Evolutionary conservation across 2,113 vertebrate species (phyloP).

Genomic region (Mellivora capensis): DNA sequence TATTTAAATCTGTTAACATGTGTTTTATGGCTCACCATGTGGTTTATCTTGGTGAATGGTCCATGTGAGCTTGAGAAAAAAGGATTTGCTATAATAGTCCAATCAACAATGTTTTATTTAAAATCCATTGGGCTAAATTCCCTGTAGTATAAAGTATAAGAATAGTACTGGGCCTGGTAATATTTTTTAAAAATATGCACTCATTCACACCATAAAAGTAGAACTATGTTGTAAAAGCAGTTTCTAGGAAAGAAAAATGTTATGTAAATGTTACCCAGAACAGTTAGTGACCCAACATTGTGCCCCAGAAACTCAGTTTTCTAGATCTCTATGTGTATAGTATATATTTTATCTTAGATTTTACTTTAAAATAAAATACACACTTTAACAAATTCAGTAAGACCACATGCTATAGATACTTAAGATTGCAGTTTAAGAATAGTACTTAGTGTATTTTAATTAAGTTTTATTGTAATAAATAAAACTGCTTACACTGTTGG

Average conservation of each 20-base stretch:
- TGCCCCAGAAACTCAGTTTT: slow-evolving; percentile 79
- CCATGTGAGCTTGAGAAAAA: not conserved
- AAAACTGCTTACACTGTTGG: too few species aligned
- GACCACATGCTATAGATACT: slow-evolving; percentile 82
- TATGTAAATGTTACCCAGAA: slow-evolving; percentile 78
- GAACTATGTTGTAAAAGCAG: slow-evolving; percentile 76
- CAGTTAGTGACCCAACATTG: slow-evolving; percentile 78
- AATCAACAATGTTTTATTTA: slow-evolving; percentile 60
- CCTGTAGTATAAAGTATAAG: slow-evolving; percentile 81
- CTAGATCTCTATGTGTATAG: slow-evolving; percentile 82
- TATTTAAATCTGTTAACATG: not conserved
- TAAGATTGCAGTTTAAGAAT: slow-evolving; percentile 63
- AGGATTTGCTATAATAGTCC: slow-evolving; percentile 70
- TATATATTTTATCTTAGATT: slow-evolving; percentile 79
- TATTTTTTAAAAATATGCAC: slow-evolving; percentile 74
- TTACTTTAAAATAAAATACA: slow-evolving; percentile 77
- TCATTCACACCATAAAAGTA: slow-evolving; percentile 76
- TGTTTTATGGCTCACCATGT: not conserved
- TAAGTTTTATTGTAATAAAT: too few species aligned
- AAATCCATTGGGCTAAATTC: slow-evolving; percentile 72
- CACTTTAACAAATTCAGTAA: slow-evolving; percentile 83
- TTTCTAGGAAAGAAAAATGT: slow-evolving; percentile 64
- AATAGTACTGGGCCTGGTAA: slow-evolving; percentile 80
- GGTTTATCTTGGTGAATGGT: not conserved
- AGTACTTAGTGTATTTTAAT: not conserved